phyloP scores from a whole-genome alignment of 2,888 invertebrate species.

The Nymphalis c-album region DNA sequence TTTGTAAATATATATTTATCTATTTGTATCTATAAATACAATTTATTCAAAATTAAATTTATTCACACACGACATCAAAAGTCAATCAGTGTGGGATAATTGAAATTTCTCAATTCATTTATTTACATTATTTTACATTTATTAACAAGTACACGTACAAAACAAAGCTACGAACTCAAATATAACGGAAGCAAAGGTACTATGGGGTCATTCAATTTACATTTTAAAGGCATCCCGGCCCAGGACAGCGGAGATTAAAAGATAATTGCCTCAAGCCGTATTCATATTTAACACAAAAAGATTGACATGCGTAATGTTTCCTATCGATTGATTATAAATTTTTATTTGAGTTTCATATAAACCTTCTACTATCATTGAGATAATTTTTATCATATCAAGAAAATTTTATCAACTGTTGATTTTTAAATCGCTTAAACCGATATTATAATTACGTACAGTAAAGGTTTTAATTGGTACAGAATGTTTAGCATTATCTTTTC shows the following conservation, averaged over 20 bases:
- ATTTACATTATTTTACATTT: too few species aligned
- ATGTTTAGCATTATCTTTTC: constrained; percentile 20
- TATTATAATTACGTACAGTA: constrained; percentile 21
- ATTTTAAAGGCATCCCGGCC: constrained; percentile 49
- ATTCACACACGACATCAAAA: too few species aligned
- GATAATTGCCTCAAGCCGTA: constrained; percentile 50
- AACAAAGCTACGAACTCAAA: constrained; percentile 16
- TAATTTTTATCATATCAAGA: constrained; percentile 16
- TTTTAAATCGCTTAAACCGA: constrained; percentile 19
- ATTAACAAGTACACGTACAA: background rate
- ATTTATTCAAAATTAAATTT: too few species aligned
- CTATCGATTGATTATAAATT: constrained; percentile 42
- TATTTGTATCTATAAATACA: too few species aligned
- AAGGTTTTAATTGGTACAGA: constrained; percentile 25
- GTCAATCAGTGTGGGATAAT: background rate
- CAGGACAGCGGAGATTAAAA: constrained; percentile 46
- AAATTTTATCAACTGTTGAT: constrained; percentile 10
- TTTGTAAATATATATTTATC: too few species aligned
- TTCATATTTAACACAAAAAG: constrained; percentile 49
- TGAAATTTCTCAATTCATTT: constrained; percentile 6
- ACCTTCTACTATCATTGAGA: background rate
- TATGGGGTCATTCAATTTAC: constrained; percentile 46
- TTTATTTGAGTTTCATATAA: constrained; percentile 47
- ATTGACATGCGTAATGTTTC: constrained; percentile 47
- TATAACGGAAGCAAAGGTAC: constrained; percentile 33